These are phyloP conservation scores for Caenorhabditis latens DNA, from an alignment of 1,140 invertebrate species.

Conservation along the genomic window DNA sequence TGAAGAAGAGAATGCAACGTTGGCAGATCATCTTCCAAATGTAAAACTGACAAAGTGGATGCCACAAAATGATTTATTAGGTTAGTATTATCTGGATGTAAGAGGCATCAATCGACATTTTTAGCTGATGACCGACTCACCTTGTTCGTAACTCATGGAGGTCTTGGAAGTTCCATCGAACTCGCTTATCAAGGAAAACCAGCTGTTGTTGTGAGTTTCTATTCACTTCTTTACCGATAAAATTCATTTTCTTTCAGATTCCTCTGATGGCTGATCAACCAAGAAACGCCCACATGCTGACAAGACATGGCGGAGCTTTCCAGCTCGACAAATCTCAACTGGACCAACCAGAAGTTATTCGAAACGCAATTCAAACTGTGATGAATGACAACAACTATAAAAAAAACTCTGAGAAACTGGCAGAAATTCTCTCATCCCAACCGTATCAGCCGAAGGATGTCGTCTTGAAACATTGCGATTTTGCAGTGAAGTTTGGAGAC, in stretches of 20 bases:
- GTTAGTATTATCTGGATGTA: conserved; percentile 20
- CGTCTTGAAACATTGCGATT: conserved; percentile 30
- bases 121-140: conserved; percentile 52
- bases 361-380: conserved; percentile 22
- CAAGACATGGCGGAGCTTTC: conserved; percentile 51
- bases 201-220: conserved; percentile 37
- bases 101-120: neutral
- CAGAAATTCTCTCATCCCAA: neutral
- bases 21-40: conserved; percentile 60
- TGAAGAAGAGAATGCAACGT: conserved; percentile 59
- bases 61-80: conserved; percentile 65
- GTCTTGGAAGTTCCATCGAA: conserved; percentile 49
- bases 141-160: conserved; percentile 59
- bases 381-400: neutral
- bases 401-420: neutral
- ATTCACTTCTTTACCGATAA: neutral
- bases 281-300: conserved; percentile 48
- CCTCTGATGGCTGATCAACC: conserved; percentile 58
- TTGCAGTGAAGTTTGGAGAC: conserved; percentile 18
- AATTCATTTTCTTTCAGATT: conserved; percentile 15
- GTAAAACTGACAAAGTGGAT: conserved; percentile 63
- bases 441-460: conserved; percentile 20
- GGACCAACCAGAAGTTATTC: conserved; percentile 14
- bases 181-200: conserved; percentile 57
- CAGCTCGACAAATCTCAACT: conserved; percentile 42